These are phyloP conservation scores for Cisticola juncidis DNA, from an alignment of 2,113 vertebrate genomes.

Conservation along the genomic window DNA sequence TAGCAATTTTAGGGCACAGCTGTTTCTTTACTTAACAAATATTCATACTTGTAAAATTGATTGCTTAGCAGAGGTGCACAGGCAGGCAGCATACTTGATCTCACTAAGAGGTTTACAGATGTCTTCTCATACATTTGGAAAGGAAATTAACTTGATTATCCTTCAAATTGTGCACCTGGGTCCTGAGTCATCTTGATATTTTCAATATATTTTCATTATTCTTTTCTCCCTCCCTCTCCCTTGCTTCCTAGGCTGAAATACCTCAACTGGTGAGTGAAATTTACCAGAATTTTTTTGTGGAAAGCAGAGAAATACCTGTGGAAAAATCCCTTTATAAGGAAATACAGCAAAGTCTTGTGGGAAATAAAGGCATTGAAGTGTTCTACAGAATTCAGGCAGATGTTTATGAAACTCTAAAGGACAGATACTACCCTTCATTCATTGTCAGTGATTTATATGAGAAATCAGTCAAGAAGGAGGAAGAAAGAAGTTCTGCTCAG, in stretches of 20 bases:
- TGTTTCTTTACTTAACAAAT: neutral
- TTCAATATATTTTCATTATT: neutral
- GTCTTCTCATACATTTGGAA: neutral
- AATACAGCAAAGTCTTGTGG: conserved; percentile 96
- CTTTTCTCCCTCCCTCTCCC: neutral
- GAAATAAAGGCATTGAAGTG: conserved; percentile 94
- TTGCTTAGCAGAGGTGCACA: neutral
- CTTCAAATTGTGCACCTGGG: neutral
- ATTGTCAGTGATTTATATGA: conserved; percentile 95
- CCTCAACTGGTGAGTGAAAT: conserved; percentile 96
- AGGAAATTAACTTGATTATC: neutral
- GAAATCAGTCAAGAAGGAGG: conserved; percentile 83
- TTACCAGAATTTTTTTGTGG: conserved; percentile 98
- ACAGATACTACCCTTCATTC: conserved; percentile 95
- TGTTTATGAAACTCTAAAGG: conserved; percentile 90
- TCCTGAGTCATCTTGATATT: neutral
- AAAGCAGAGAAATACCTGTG: conserved; percentile 93
- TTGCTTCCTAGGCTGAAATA: conserved; percentile 87
- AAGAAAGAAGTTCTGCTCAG: conserved; percentile 78
- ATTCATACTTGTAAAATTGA: neutral
- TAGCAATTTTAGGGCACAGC: neutral
- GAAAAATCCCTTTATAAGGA: conserved; percentile 95
- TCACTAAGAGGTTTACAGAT: neutral
- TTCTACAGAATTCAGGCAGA: conserved; percentile 89
- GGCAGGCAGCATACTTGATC: neutral